phyloP scores from a whole-genome alignment of 2,888 invertebrate genomes.

The Vesta saturnalis region DNA sequence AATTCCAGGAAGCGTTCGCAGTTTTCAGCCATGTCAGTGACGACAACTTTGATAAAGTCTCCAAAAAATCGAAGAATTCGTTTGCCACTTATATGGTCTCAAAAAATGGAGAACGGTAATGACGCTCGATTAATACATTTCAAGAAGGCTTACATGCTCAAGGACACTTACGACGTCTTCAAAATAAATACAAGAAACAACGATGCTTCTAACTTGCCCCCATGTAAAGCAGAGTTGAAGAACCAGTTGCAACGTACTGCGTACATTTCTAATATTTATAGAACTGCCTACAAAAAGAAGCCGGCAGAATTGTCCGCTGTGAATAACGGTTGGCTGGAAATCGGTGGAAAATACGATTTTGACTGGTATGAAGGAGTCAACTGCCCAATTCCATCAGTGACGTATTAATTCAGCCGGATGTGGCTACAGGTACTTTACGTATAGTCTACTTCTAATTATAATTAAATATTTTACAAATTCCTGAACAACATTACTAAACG shows the following conservation, averaged over 20 bases:
- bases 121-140: neutral
- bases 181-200: constrained; percentile 5
- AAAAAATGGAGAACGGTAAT: constrained; percentile 4
- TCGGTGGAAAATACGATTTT: neutral
- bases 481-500: too few relatives aligned
- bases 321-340: constrained; percentile 6
- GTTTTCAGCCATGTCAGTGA: neutral
- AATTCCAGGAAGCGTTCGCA: neutral
- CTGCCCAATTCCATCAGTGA: too few relatives aligned
- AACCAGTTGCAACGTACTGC: constrained; percentile 12
- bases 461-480: too few relatives aligned
- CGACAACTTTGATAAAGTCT: neutral
- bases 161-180: neutral
- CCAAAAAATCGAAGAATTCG: neutral
- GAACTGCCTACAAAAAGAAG: neutral
- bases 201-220: constrained; percentile 13
- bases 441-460: too few relatives aligned
- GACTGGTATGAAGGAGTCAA: constrained; percentile 10
- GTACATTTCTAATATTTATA: constrained; percentile 17
- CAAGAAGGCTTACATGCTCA: neutral
- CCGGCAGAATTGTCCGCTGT: neutral
- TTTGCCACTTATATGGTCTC: neutral
- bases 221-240: constrained; percentile 8
- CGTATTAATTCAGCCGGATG: too few relatives aligned
- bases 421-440: too few relatives aligned